Conservation (phyloP, 1,140 invertebrate genomes). For the Drosophila pachea region DNA sequence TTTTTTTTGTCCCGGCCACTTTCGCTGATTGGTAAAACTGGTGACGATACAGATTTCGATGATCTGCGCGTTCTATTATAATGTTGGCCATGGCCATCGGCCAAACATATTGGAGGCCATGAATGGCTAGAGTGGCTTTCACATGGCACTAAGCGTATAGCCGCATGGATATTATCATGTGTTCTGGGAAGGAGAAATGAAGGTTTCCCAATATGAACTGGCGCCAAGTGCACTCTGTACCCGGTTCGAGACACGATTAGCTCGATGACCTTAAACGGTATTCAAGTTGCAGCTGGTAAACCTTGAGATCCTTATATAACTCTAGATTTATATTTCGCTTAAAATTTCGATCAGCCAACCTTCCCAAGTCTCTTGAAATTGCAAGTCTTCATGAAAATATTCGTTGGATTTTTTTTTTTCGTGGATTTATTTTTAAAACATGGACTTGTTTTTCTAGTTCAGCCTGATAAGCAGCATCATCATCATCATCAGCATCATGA, state of each 20-base stretch:
- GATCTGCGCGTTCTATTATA: slow-evolving; percentile 23
- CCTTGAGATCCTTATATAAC: slow-evolving; percentile 6
- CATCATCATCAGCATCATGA: slow-evolving; percentile 34
- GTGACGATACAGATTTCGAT: slow-evolving; percentile 52
- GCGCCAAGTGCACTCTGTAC: neutral
- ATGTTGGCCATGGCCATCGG: slow-evolving; percentile 60
- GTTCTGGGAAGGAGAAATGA: slow-evolving; percentile 69
- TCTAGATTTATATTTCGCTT: neutral
- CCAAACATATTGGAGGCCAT: slow-evolving; percentile 54
- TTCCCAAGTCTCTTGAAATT: slow-evolving; percentile 30
- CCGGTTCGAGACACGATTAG: neutral
- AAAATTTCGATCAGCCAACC: slow-evolving; percentile 3
- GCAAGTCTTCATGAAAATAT: slow-evolving; percentile 17
- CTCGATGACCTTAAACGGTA: neutral
- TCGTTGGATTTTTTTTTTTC: slow-evolving; percentile 30
- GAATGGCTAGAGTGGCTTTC: slow-evolving; percentile 44
- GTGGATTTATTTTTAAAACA: slow-evolving; percentile 67
- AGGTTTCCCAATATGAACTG: slow-evolving; percentile 37
- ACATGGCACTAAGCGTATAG: slow-evolving; percentile 69
- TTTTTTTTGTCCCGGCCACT: slow-evolving; percentile 23
- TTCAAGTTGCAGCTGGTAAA: neutral
- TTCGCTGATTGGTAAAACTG: slow-evolving; percentile 45
- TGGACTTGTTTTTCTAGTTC: slow-evolving; percentile 75
- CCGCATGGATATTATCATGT: slow-evolving; percentile 52
- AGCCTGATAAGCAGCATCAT: slow-evolving; percentile 67